Conservation (phyloP, 2,797 vertebrate species). For the Helicolenus hilgendorfi region DNA sequence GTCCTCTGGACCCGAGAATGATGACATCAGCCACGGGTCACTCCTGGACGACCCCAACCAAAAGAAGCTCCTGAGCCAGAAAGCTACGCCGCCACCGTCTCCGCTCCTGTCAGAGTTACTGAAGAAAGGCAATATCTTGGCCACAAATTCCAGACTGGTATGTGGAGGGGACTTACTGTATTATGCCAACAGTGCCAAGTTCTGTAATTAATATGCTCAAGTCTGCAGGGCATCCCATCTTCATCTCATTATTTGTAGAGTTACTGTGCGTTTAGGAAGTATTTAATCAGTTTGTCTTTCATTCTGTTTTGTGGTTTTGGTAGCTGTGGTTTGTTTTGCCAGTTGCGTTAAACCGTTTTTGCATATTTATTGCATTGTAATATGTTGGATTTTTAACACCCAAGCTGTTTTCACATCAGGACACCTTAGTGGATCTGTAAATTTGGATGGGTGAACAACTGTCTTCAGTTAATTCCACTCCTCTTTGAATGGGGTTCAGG, state of each 20-base stretch:
- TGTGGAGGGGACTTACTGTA: conserved; percentile 53
- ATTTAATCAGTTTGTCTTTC: neutral
- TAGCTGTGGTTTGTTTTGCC: neutral
- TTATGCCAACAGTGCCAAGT: neutral
- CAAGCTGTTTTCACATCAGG: neutral
- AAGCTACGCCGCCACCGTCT: conserved; percentile 97
- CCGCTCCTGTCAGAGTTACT: conserved; percentile 98
- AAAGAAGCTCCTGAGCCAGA: conserved; percentile 96
- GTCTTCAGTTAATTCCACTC: neutral
- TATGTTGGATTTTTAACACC: neutral
- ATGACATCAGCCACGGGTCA: conserved; percentile 92
- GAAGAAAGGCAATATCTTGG: conserved; percentile 97
- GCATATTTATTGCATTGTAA: neutral
- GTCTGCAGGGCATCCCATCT: neutral
- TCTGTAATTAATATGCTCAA: neutral
- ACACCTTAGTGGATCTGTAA: neutral
- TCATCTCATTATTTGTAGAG: neutral
- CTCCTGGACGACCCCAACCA: conserved; percentile 95
- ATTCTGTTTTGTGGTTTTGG: neutral
- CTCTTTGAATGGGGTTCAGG: neutral
- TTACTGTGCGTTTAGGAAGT: neutral
- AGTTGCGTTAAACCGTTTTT: neutral
- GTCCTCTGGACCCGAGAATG: conserved; percentile 89
- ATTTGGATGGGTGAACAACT: neutral
- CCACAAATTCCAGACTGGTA: conserved; percentile 97